Evolutionary conservation across 2,888 invertebrate genomes (phyloP).

Genomic region (Sympetrum striolatum): DNA sequence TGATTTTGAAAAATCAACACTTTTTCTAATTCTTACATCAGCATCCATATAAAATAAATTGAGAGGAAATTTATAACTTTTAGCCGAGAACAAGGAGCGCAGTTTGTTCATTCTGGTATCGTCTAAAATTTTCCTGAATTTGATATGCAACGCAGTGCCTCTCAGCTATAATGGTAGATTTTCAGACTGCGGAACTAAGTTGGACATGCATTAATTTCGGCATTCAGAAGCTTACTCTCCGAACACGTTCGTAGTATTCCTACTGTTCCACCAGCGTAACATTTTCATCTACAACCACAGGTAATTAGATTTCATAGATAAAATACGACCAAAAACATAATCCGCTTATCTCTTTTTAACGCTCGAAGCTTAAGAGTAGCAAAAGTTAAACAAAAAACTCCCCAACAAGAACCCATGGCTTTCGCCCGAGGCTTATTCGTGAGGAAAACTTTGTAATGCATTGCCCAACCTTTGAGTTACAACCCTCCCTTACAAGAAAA

Average conservation of each 20-base stretch:
- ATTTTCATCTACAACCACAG: neutral
- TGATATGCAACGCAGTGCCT: too few relatives aligned
- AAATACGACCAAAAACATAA: neutral
- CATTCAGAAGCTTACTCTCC: neutral
- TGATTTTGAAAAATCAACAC: too few relatives aligned
- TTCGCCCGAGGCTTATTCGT: neutral
- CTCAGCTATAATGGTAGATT: too few relatives aligned
- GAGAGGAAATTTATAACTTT: too few relatives aligned
- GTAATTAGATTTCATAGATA: neutral
- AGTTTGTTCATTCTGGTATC: too few relatives aligned
- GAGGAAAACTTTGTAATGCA: neutral
- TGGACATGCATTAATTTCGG: too few relatives aligned
- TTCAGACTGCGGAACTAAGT: too few relatives aligned
- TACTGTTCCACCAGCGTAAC: neutral
- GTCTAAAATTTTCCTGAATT: too few relatives aligned
- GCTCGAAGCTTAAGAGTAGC: neutral
- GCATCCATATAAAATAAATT: too few relatives aligned
- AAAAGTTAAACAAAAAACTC: neutral
- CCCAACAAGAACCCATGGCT: neutral
- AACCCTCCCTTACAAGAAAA: neutral
- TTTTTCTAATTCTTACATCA: too few relatives aligned
- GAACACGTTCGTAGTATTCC: neutral
- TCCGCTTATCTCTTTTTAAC: neutral
- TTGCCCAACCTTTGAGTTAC: neutral
- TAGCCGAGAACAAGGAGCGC: too few relatives aligned